Evolutionary conservation across 2,797 vertebrate genomes (phyloP).

Genomic region (Phyllotis vaccarum): DNA sequence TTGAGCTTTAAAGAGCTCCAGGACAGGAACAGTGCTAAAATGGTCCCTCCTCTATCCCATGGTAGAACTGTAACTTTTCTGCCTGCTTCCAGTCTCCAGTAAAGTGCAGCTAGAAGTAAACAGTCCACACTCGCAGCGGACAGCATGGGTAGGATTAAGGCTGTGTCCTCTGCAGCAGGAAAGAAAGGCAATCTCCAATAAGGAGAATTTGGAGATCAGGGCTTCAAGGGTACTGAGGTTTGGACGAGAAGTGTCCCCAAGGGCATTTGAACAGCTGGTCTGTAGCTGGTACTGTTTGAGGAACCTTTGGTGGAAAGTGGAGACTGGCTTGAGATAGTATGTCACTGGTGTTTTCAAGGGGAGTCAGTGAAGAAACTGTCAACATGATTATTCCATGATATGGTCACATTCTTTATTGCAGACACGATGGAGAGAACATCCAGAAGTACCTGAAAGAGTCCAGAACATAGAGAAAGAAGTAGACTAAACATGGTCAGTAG

Average conservation of each 20-base stretch:
- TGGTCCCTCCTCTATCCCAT: not conserved
- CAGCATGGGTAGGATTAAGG: not conserved
- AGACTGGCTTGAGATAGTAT: not conserved
- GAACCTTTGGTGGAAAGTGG: not conserved
- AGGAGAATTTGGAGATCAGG: not conserved
- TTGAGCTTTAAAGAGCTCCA: not conserved
- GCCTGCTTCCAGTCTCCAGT: not conserved
- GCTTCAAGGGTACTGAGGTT: not conserved
- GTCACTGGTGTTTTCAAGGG: not conserved
- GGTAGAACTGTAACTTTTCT: not conserved
- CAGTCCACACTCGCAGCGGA: not conserved
- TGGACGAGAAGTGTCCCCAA: not conserved
- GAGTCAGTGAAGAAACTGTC: not conserved
- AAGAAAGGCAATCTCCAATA: not conserved
- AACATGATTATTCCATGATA: not conserved
- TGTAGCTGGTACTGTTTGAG: not conserved
- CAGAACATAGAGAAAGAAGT: too few species aligned
- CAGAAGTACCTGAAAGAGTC: too few species aligned
- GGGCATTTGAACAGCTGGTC: not conserved
- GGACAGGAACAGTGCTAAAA: not conserved
- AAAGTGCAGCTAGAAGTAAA: not conserved
- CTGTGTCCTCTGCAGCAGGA: not conserved
- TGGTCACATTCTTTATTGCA: not conserved
- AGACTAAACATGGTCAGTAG: too few species aligned
- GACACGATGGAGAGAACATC: not conserved